These are phyloP conservation scores for Setipinna tenuifilis DNA, from an alignment of 2,797 vertebrate genomes.

Conservation along the genomic window DNA sequence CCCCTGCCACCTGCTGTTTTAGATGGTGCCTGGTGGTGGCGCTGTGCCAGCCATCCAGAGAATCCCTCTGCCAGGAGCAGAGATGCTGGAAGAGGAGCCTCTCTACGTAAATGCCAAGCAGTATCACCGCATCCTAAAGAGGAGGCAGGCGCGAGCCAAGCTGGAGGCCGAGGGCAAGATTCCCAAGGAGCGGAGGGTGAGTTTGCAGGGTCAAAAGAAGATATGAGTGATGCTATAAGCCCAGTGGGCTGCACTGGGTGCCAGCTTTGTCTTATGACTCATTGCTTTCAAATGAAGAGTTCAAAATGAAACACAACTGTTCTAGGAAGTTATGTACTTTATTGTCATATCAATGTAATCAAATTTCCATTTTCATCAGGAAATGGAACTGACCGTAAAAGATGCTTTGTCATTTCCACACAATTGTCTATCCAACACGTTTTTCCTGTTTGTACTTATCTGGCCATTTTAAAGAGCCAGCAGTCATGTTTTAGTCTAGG, in stretches of 20 bases:
- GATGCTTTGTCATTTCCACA: not conserved
- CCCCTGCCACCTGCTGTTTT: constrained; percentile 38
- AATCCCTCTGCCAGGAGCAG: constrained; percentile 91
- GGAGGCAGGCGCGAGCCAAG: constrained; percentile 92
- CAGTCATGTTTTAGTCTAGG: not conserved
- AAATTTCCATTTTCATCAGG: not conserved
- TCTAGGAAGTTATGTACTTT: no score
- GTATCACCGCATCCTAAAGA: constrained; percentile 89
- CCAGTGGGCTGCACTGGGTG: not conserved
- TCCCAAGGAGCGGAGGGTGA: constrained; percentile 95
- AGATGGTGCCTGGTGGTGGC: constrained; percentile 96
- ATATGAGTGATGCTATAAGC: not conserved
- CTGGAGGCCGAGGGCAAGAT: constrained; percentile 98
- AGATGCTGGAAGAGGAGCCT: constrained; percentile 98
- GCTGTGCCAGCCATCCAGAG: constrained; percentile 92
- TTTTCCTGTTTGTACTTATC: not conserved
- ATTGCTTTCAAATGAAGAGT: not conserved
- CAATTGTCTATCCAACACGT: no score
- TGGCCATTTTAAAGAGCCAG: not conserved
- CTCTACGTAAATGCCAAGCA: constrained; percentile 86
- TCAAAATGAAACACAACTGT: no score
- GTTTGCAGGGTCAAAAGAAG: constrained; percentile 36
- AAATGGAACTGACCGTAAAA: not conserved
- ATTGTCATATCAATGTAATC: not conserved
- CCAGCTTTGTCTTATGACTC: not conserved